These are phyloP conservation scores for Oreochromis aureus DNA, from an alignment of 2,113 vertebrate genomes.

Conservation along the genomic window DNA sequence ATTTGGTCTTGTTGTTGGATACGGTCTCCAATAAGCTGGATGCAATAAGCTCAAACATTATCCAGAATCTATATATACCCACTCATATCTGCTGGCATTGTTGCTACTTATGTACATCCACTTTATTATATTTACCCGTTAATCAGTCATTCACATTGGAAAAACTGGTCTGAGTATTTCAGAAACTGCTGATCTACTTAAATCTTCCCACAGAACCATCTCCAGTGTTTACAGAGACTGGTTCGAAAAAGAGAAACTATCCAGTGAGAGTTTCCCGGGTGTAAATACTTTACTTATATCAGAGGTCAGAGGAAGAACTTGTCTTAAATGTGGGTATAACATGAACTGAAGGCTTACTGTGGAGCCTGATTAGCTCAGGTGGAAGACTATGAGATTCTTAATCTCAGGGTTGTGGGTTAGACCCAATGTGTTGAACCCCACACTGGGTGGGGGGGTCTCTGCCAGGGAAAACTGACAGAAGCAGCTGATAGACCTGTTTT, in stretches of 20 bases:
- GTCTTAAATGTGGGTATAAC: background rate
- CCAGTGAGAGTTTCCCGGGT: background rate
- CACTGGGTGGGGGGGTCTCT: background rate
- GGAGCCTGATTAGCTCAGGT: background rate
- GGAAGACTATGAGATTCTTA: background rate
- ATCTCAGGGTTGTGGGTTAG: background rate
- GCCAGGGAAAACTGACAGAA: no score
- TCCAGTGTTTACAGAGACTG: background rate
- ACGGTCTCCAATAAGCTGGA: background rate
- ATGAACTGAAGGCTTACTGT: background rate
- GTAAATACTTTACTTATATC: background rate
- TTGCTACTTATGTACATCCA: background rate
- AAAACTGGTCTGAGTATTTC: background rate
- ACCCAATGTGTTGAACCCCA: background rate
- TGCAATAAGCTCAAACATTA: background rate
- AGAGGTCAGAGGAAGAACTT: background rate
- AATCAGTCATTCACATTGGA: background rate
- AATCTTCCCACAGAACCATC: background rate
- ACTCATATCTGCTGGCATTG: background rate
- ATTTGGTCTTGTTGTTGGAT: background rate
- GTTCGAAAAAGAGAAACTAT: background rate
- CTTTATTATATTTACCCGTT: background rate
- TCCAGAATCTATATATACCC: background rate
- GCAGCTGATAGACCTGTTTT: no score
- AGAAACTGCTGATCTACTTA: background rate